Evolutionary conservation across 2,797 vertebrate species (phyloP), one percentile per base, ranked within the genome.

Genomic region (Enteromius thamalakanensis): DNA sequence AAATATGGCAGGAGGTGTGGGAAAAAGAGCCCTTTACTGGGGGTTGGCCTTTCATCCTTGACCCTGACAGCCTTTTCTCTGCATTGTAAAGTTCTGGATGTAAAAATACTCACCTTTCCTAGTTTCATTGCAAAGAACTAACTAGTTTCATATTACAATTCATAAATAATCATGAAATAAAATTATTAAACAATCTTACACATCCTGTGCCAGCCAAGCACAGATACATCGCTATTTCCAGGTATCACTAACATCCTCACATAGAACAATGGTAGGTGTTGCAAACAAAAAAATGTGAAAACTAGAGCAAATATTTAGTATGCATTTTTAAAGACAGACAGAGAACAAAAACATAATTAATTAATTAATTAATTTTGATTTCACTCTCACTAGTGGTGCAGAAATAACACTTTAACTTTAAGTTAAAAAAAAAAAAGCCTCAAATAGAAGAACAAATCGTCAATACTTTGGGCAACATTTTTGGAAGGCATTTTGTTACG

Each of bases 21-120:
- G 80, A 42, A 69, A 65, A 71, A 53, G 55, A 85, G 64, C 75
- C 81, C 53, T 71, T 71, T 19, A 58, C 17, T 82, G 62, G 45
- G 68, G 21, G 32, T 26, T 42, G 12, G 32, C 34, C 67, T 74
- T 68, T 77, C 21, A 70, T 74, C 70, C 60, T 76, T 74, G 47
- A 72, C 65, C 71, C 51, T 80, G 17, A 29, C 12, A 23, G 32
- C 49, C 32, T 47, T 40, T 79, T 53, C 29, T 62, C 58, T 42
- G 55, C n/a, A 68, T 71, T 58, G 32, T 58, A 12, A 14, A 58
- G 10, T 75, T 55, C 14, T 37, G 19, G 7, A 70, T 47, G 40
- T 45, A 32, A 51, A 49, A 72, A 72, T 0, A 11, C 21, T 14
- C 21, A 11, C 17, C 17, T 74, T 34, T 12, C 4, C 26, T 19